These are phyloP conservation scores for Tricholauxania praeusta DNA, from an alignment of 2,888 invertebrate genomes.

Conservation along the genomic window DNA sequence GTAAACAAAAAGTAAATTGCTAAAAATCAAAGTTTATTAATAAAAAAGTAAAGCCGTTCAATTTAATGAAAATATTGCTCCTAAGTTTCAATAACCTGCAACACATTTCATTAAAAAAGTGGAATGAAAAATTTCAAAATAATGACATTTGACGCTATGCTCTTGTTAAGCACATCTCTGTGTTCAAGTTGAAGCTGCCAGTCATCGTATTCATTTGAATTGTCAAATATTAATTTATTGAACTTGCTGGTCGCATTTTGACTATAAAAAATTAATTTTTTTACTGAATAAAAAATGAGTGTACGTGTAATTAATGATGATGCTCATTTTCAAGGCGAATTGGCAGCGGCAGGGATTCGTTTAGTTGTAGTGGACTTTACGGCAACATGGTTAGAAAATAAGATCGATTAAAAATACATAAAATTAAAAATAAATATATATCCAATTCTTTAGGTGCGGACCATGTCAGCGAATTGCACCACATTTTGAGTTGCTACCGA, in stretches of 20 bases:
- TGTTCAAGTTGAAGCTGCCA: constrained; percentile 18
- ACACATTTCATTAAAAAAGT: too few relatives aligned
- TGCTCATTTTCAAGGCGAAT: constrained; percentile 85
- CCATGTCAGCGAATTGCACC: constrained; percentile 97
- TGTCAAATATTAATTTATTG: too few relatives aligned
- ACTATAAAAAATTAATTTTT: too few relatives aligned
- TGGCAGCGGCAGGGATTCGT: constrained; percentile 86
- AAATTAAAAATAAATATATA: not conserved
- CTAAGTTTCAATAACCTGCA: too few relatives aligned
- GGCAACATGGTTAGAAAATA: constrained; percentile 81
- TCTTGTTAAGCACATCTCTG: not conserved
- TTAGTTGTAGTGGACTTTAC: constrained; percentile 95
- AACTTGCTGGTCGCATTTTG: too few relatives aligned
- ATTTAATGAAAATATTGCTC: too few relatives aligned
- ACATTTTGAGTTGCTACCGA: constrained; percentile 87
- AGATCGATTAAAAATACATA: not conserved
- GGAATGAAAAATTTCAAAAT: too few relatives aligned
- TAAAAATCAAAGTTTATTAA: too few relatives aligned
- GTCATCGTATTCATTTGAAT: constrained; percentile 23
- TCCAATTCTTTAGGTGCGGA: constrained; percentile 88
- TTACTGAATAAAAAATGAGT: constrained; percentile 52
- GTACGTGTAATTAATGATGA: constrained; percentile 67
- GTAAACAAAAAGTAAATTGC: too few relatives aligned
- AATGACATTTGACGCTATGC: too few relatives aligned
- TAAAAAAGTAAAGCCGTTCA: too few relatives aligned